phyloP scores from a whole-genome alignment of 2,113 vertebrate genomes.

The Rallus limicola region DNA sequence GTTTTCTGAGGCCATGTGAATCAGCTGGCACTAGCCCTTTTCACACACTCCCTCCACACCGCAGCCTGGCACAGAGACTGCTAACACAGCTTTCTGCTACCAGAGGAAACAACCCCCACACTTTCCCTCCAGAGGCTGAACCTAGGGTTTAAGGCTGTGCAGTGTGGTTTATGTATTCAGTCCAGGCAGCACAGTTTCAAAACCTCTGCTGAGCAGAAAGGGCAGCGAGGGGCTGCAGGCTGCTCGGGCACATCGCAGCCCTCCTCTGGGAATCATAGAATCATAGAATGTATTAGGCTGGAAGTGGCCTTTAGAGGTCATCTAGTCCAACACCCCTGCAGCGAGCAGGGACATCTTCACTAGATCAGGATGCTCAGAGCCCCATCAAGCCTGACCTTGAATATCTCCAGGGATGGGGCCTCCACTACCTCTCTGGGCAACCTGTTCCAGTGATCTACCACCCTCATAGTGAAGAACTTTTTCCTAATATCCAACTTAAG shows the following conservation, averaged over 20 bases:
- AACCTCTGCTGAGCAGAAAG: not conserved
- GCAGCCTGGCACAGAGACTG: not conserved
- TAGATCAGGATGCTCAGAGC: too few relatives aligned
- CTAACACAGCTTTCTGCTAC: slow-evolving; percentile 19
- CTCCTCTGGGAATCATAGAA: not conserved
- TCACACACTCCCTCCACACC: slow-evolving; percentile 11
- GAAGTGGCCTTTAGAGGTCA: too few relatives aligned
- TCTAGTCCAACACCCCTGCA: too few relatives aligned
- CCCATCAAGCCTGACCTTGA: too few relatives aligned
- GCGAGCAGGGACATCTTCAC: too few relatives aligned
- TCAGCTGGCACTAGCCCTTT: not conserved
- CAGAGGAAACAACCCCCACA: not conserved
- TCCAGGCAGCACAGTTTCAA: not conserved
- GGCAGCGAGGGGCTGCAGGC: not conserved
- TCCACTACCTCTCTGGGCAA: too few relatives aligned
- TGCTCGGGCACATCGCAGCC: fast-evolving
- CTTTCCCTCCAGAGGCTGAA: not conserved
- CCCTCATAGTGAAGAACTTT: too few relatives aligned
- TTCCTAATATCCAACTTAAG: too few relatives aligned
- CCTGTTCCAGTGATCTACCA: too few relatives aligned
- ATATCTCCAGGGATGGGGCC: too few relatives aligned
- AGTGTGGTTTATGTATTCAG: not conserved
- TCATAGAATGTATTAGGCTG: too few relatives aligned
- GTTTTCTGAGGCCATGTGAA: not conserved
- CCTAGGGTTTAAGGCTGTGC: not conserved